Conservation (phyloP, 2,797 vertebrate genomes). For the Capromys pilorides region DNA sequence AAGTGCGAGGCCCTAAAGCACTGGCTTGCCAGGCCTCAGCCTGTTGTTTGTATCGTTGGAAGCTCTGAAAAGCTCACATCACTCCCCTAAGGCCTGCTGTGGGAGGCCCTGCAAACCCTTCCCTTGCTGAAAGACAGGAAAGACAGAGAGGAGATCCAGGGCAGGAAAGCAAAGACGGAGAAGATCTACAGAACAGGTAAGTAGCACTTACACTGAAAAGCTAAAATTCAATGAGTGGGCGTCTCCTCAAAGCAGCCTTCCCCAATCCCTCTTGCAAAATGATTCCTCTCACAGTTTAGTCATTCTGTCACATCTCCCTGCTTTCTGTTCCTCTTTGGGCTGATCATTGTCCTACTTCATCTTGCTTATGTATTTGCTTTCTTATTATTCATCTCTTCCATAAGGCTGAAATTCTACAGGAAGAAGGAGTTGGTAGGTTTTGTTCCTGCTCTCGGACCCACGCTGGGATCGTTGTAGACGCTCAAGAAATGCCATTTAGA, state of each 20-base stretch:
- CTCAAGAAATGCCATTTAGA: too few relatives aligned
- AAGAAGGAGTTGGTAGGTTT: background rate
- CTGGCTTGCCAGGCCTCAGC: background rate
- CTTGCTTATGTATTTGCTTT: background rate
- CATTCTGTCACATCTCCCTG: too few relatives aligned
- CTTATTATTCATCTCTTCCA: background rate
- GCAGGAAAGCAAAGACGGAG: background rate
- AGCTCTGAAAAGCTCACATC: background rate
- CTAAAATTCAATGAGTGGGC: too few relatives aligned
- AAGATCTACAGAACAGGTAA: background rate
- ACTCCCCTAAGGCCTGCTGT: background rate
- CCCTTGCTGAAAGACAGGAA: background rate
- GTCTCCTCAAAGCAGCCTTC: background rate
- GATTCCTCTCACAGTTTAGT: background rate
- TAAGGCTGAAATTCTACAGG: background rate
- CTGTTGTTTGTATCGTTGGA: background rate
- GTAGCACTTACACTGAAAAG: background rate
- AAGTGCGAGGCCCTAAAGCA: background rate
- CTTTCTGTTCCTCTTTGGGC: background rate
- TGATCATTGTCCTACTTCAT: background rate
- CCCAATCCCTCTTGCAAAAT: background rate
- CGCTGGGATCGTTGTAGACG: background rate
- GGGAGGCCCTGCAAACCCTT: background rate
- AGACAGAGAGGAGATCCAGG: background rate
- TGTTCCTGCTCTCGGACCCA: background rate